Base-by-base conservation (phyloP, 1,140 invertebrate genomes). In the Heterodera carotae region DNA sequence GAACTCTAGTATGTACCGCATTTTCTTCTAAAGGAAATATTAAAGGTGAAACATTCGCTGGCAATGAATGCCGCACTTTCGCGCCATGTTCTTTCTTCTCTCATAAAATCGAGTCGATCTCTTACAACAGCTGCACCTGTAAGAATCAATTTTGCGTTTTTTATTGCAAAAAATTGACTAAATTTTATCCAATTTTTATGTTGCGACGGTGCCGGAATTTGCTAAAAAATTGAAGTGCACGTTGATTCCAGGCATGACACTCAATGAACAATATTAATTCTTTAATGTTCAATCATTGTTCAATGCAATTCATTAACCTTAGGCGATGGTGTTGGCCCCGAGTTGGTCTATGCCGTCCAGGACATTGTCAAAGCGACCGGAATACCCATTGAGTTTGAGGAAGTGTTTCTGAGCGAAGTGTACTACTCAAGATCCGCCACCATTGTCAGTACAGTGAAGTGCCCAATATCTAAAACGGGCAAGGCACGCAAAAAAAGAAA, bases 371-470 rank as follows among this genome's bases (percentile, higher is more conserved):
- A 33, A 92, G 68, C 34, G 89, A 93, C 94, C 72, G 94, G 95
- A 72, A 94, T 95, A 22, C 96, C 97, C 22, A 92, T 99, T 72
- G 95, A 98, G 88, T 99, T 99, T 90, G 96, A 99, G 89, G 91
- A 93, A 56, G 92, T 98, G 36, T 91, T 94, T 62, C 93, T 98
- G 79, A 93, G 96, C 88, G 93, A 94, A 88, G 89, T 99, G 75
- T 92, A 95, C 67, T 94, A 95, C 89, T 95, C 95, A 4, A 93
- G 98, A 71, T 94, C 93, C 2, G 95, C 96, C 0, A 96, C 98
- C 76, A 92, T 93, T 84, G 91, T 96, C 83, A 99, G 98, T 90
- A n/a, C n/a, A n/a, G n/a, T n/a, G n/a, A n/a, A n/a, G n/a, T n/a
- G 25, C 36, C 12, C 31, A 67, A 34, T 67, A 31, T 69, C 27